Base-by-base conservation (phyloP, 1,140 invertebrate species). In the Glossosoma conforme region DNA sequence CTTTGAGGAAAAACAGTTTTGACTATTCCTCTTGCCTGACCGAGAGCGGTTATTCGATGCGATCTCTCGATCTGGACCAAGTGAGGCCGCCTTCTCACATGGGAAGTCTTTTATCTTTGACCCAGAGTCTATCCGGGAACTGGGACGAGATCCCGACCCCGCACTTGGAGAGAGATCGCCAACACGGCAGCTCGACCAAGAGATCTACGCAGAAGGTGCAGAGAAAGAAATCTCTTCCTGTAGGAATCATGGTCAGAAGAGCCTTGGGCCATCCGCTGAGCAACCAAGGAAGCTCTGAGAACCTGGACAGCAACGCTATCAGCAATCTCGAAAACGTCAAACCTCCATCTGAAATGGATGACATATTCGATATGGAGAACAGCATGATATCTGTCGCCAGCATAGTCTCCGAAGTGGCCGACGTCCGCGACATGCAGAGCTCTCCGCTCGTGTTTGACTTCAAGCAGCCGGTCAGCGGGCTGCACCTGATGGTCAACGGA, bases 311-410 rank as follows among this genome's bases (percentile, higher is more conserved):
- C 52, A 71, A 76, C 37, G 76, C 70, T 1, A 59, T 67, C 17
- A 72, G 69, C 50, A 50, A 50, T 67, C 63, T 92, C 33, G 89
- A 91, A 15, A 86, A 86, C 54, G 80, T 89, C 1, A 87, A 88
- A 60, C 88, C 89, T 11, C 89, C 89, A 0, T 88, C 87, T 0
- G 77, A 85, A 54, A 83, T 92, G 81, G 85, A 88, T 36, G 81
- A 89, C 54, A 60, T 87, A 10, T 70, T 82, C 0, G 86, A 89
- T 58, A 83, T 91, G 75, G 86, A 87, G 57, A 84, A 82, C 25
- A 86, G 83, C 57, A 89, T 91, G 81, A 69, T 89, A 6, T 92
- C 89, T 45, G 84, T 92, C 1, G 85, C 86, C 0, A 91, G 87
- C 60, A 87, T 92, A 22, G 83, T 82, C 10, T 89, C 84, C 1